Evolutionary conservation across 2,797 vertebrate genomes (phyloP).

Genomic region (Coendou prehensilis): DNA sequence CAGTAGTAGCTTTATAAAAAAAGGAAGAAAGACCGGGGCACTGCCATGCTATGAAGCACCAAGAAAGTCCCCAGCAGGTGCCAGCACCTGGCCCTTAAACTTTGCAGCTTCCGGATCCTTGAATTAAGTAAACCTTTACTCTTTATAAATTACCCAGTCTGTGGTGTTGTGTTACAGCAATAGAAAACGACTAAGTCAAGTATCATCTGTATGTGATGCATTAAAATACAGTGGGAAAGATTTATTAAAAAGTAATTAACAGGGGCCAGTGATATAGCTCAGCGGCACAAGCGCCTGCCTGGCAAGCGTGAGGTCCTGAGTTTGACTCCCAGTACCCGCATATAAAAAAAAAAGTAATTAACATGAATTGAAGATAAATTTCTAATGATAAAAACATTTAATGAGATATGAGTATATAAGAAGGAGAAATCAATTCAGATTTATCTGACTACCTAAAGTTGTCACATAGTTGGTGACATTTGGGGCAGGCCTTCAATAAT

Average conservation of each 20-base stretch:
- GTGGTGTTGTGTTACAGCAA: background rate
- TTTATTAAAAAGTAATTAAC: background rate
- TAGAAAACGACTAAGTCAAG: background rate
- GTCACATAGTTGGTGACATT: background rate
- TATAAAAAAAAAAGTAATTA: background rate
- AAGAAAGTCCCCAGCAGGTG: background rate
- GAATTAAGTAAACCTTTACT: background rate
- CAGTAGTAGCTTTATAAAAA: background rate
- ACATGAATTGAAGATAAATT: background rate
- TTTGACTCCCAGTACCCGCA: too few relatives aligned
- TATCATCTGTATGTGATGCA: background rate
- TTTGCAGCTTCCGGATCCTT: background rate
- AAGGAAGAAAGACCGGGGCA: background rate
- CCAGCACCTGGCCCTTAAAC: background rate
- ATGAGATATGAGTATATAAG: background rate
- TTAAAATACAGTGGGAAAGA: background rate
- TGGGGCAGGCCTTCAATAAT: background rate
- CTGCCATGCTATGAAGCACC: background rate
- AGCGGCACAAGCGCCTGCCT: too few relatives aligned
- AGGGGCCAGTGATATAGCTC: too few relatives aligned
- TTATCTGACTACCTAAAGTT: background rate
- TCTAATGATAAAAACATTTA: slow-evolving; percentile 7
- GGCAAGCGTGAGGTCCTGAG: too few relatives aligned
- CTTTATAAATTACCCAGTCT: background rate
- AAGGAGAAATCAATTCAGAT: background rate